Conservation (phyloP, 2,113 vertebrate genomes). For the Syngnathoides biaculeatus region DNA sequence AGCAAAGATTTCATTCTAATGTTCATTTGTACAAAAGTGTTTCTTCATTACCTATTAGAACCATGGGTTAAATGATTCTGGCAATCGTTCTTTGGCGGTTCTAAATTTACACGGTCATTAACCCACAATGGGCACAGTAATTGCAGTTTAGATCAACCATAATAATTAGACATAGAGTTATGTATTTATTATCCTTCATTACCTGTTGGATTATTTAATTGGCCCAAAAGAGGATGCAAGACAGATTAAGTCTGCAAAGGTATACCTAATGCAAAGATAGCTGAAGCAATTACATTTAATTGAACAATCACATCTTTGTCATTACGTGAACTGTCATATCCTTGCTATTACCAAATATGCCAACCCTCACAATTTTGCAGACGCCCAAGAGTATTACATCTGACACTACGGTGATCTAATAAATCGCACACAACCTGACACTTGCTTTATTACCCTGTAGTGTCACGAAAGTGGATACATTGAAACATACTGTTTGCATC, state of each 20-base stretch:
- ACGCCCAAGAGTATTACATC: too few relatives aligned
- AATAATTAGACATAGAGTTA: not conserved
- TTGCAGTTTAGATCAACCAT: not conserved
- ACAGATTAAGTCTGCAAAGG: not conserved
- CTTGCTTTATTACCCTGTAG: too few relatives aligned
- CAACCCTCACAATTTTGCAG: too few relatives aligned
- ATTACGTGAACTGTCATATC: not conserved
- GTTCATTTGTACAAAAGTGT: conserved; percentile 21
- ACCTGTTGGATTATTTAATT: not conserved
- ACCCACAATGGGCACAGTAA: conserved; percentile 9
- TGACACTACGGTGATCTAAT: too few relatives aligned
- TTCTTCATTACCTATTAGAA: conserved; percentile 27
- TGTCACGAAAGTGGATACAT: too few relatives aligned
- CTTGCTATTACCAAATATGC: not conserved
- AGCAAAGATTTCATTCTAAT: conserved; percentile 27
- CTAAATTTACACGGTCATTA: conserved; percentile 14
- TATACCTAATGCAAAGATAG: not conserved
- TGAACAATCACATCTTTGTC: not conserved
- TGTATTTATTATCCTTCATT: not conserved
- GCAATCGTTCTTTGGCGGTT: conserved; percentile 13
- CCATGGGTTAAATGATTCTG: conserved; percentile 15
- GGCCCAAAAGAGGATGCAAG: not conserved
- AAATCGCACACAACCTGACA: too few relatives aligned
- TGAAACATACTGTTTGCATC: too few relatives aligned
- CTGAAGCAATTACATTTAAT: not conserved